Conservation (phyloP, 2,113 vertebrate species). For the Asarcornis scutulata region DNA sequence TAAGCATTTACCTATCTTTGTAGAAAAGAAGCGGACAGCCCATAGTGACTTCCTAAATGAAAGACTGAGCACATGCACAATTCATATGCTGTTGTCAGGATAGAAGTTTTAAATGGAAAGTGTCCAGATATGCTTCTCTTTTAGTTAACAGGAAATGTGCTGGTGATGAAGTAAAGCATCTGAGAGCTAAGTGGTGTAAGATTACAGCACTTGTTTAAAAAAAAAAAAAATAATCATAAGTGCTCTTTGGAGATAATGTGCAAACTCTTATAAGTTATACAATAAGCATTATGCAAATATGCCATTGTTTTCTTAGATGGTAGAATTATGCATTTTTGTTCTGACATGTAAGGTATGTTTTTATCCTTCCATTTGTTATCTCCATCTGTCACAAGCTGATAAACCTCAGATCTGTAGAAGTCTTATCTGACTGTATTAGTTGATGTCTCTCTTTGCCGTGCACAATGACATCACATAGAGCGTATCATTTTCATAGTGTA, state of each 20-base stretch:
- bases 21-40: neutral
- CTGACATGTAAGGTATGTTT: neutral
- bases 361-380: conserved; percentile 38
- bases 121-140: neutral
- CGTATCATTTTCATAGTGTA: neutral
- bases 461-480: neutral
- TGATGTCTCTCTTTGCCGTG: neutral
- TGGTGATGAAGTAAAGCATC: neutral
- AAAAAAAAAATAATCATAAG: neutral
- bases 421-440: neutral
- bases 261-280: neutral
- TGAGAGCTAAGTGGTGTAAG: neutral
- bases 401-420: conserved; percentile 8
- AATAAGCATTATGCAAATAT: conserved; percentile 18
- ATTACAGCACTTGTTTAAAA: neutral
- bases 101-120: neutral
- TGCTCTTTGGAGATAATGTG: neutral
- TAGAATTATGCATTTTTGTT: conserved; percentile 48
- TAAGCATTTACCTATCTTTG: neutral
- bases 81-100: neutral
- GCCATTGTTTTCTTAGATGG: neutral
- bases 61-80: neutral
- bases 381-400: conserved; percentile 34
- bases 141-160: neutral
- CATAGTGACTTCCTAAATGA: neutral